Conservation (phyloP, 2,797 vertebrate genomes). For the Thripadectes ignobilis region DNA sequence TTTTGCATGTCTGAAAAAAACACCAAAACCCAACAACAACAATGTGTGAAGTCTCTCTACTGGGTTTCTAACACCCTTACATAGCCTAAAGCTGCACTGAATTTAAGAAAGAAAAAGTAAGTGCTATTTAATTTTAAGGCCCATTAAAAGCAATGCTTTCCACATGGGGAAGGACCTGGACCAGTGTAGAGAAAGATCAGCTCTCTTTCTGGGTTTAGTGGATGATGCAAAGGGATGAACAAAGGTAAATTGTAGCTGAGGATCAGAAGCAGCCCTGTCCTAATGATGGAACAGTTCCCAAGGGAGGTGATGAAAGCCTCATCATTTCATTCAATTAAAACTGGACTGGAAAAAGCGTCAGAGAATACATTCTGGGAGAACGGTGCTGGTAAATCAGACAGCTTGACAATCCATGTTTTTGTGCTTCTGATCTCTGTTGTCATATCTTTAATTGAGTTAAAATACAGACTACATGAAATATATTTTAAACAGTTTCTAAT, state of each 20-base stretch:
- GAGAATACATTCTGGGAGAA: background rate
- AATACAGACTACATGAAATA: slow-evolving; percentile 10
- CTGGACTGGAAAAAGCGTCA: background rate
- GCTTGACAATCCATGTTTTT: background rate
- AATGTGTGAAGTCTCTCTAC: slow-evolving; percentile 3
- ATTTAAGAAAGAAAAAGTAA: background rate
- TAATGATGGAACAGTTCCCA: background rate
- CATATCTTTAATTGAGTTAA: slow-evolving; percentile 7
- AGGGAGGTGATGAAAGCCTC: slow-evolving; percentile 28
- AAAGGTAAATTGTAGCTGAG: slow-evolving; percentile 12
- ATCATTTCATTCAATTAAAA: slow-evolving; percentile 24
- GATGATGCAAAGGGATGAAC: background rate
- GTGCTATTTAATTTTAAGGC: slow-evolving; percentile 8
- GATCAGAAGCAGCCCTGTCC: background rate
- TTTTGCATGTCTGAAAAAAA: background rate
- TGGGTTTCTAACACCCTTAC: background rate
- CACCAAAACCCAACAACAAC: background rate
- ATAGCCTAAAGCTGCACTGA: background rate
- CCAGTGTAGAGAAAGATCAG: background rate
- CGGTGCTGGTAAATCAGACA: background rate
- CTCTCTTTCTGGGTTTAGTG: background rate
- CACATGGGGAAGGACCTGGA: background rate
- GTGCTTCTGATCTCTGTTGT: background rate
- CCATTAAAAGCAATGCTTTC: slow-evolving; percentile 19
- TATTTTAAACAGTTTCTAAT: slow-evolving; percentile 27